Evolutionary conservation across 2,113 vertebrate genomes (phyloP), one percentile per base, ranked within the genome.

Genomic region (Notothenia coriiceps): DNA sequence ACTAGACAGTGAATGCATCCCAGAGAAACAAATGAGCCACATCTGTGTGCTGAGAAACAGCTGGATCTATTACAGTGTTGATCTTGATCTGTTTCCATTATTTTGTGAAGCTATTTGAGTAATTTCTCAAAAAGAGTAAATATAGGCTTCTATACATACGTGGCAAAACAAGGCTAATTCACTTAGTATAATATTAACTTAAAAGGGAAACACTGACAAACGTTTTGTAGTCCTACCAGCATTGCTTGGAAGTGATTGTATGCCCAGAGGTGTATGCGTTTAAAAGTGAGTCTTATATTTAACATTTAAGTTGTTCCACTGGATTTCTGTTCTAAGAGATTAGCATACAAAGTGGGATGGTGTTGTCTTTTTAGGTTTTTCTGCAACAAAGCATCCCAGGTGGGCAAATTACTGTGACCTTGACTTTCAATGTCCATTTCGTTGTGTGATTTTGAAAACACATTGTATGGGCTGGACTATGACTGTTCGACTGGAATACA

Each of bases 371-470:
- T 33, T 2, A 15, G 17, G 12, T 51, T 72, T 49, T 40, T 8
- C 33, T 72, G 20, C 46, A 59, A 60, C 22, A 57, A 64, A 62
- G 61, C 10, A 18, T 65, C 66, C 29, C 55, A 22, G 10, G 11
- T 33, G 55, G 49, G 9, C 2, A 72, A 61, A 69, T 46, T 40
- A 33, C 9, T 77, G 11, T 52, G 57, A 73, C 65, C 47, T n/a
- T 60, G 66, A 76, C 13, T 52, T 33, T 65, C 55, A 77, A 77
- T 62, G 51, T 25, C 70, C 44, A 47, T 70, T 74, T 73, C 22
- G 6, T 17, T 15, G 18, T 22, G 56, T 55, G 46, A 66, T 56
- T 64, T 43, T 54, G 49, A 68, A 71, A 71, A 71, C 35, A 18
- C 20, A 66, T 70, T 59, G 44, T 59, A 71, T 43, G 25, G 20